phyloP scores from a whole-genome alignment of 2,113 vertebrate species.

The Hemibagrus wyckioides region DNA sequence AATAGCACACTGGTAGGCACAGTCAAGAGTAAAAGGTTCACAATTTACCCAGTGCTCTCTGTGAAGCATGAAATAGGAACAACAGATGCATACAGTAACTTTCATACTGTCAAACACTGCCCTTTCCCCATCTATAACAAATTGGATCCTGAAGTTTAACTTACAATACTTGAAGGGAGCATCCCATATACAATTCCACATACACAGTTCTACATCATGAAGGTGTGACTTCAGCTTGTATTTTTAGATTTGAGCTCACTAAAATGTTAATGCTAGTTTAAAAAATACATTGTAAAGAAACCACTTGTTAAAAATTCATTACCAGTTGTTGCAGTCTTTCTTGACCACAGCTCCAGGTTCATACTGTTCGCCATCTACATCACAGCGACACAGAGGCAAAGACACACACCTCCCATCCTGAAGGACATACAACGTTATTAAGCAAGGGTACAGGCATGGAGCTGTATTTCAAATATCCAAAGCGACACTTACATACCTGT shows the following conservation, averaged over 20 bases:
- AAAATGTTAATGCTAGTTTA: neutral
- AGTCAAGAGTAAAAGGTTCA: no score
- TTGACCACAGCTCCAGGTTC: slow-evolving; percentile 68
- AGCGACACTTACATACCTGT: slow-evolving; percentile 68
- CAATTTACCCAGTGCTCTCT: no score
- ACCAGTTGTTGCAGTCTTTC: slow-evolving; percentile 85
- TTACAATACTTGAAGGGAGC: neutral
- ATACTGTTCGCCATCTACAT: slow-evolving; percentile 69
- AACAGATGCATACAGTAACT: neutral
- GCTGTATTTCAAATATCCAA: neutral
- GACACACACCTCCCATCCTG: slow-evolving; percentile 75
- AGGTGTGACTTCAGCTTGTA: no score
- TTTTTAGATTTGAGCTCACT: neutral
- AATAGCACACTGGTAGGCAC: no score
- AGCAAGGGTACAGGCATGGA: neutral
- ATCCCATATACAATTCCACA: neutral
- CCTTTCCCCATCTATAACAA: neutral
- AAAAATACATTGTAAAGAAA: neutral
- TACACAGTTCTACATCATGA: neutral
- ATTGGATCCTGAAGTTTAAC: neutral
- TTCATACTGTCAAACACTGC: neutral
- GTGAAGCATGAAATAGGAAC: no score
- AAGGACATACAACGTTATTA: slow-evolving; percentile 1
- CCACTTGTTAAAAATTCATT: neutral
- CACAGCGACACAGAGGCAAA: slow-evolving; percentile 74